Evolutionary conservation across 2,888 invertebrate species (phyloP).

Genomic region (Ganaspis brasiliensis): DNA sequence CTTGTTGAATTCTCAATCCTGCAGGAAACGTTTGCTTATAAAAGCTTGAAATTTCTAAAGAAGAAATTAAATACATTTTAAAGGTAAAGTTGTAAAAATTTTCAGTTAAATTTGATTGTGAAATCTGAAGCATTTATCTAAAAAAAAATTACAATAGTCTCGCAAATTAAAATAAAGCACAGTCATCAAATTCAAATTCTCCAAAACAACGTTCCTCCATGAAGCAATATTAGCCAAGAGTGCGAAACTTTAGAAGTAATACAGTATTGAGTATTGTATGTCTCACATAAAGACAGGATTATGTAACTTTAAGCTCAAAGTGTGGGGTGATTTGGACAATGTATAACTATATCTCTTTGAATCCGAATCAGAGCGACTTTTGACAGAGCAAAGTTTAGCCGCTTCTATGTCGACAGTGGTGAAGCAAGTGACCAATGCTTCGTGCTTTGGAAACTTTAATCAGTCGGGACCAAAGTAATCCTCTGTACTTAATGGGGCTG

Average conservation of each 20-base stretch:
- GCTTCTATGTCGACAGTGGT: slow-evolving; percentile 8
- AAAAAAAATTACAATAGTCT: too few relatives aligned
- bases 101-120: too few relatives aligned
- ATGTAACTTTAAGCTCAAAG: not conserved
- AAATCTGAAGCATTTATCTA: too few relatives aligned
- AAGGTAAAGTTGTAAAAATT: too few relatives aligned
- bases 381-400: slow-evolving; percentile 12
- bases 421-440: slow-evolving; percentile 53
- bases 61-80: too few relatives aligned
- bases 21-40: not conserved
- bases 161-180: too few relatives aligned
- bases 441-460: slow-evolving; percentile 62
- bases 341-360: not conserved
- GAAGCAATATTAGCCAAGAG: too few relatives aligned
- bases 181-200: too few relatives aligned
- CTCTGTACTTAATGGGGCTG: slow-evolving; percentile 61
- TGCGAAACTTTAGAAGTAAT: too few relatives aligned
- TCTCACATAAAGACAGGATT: not conserved
- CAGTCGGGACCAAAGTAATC: slow-evolving; percentile 64
- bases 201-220: too few relatives aligned
- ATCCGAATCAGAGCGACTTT: slow-evolving; percentile 11
- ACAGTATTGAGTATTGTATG: not conserved
- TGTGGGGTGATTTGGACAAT: not conserved
- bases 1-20: not conserved
- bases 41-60: not conserved